Evolutionary conservation across 2,797 vertebrate genomes (phyloP), one percentile per base, ranked within the genome.

Genomic region (Thalassophryne amazonica): DNA sequence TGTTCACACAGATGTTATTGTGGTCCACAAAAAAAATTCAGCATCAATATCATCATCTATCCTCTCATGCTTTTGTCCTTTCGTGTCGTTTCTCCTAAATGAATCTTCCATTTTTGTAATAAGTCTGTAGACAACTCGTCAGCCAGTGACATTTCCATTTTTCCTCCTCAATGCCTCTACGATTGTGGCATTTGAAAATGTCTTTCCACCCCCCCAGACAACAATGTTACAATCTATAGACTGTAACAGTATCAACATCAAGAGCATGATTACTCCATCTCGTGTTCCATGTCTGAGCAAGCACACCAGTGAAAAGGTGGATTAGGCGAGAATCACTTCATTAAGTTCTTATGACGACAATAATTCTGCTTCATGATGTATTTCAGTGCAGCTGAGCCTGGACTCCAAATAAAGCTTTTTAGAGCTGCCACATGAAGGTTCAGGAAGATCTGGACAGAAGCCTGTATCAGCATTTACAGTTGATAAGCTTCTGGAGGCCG

Each of bases 141-240:
- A 84, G 83, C 69, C 83, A 64, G 55, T 90, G 87, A 89, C 87
- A 91, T 90, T 90, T 91, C 68, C 70, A 82, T 82, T 76, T 85
- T 74, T 86, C 72, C 77, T 84, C 73, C 64, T 86, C 83, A 69
- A 69, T 85, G 84, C 85, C 73, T 73, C 81, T 68, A 57, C 72
- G 71, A 83, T 82, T 77, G 80, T 89, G 89, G 76, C 89, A 91
- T 91, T 91, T 90, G 60, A 77, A 80, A 88, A 80, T 74, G 76
- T 65, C 78, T 85, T 80, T 79, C 63, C 68, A 75, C 30, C 59
- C 30, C 59, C 52, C 37, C 10, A 75, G 71, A 88, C 73, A 85
- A 78, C 80, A 79, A 83, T 80, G 80, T 81, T 70, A 84, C 72
- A 83, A 85, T 82, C 85, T 83, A 78, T 52, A 80, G 68, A 70